phyloP scores from a whole-genome alignment of 2,113 vertebrate genomes.

The Turnix velox region DNA sequence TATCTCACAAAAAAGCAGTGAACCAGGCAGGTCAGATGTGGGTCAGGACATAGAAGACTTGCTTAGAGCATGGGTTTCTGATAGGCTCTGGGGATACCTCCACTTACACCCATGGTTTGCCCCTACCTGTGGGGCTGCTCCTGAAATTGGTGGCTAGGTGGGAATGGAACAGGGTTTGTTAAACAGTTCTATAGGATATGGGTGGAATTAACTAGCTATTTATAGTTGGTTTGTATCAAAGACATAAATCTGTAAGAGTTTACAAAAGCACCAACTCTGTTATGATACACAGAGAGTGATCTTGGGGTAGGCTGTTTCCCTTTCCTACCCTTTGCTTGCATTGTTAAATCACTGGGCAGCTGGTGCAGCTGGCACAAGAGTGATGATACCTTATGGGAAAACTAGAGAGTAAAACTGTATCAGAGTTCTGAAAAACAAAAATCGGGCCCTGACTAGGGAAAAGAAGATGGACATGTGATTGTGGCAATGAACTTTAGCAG shows the following conservation, averaged over 20 bases:
- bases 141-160: background rate
- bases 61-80: background rate
- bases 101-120: background rate
- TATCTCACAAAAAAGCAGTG: background rate
- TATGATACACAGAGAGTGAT: background rate
- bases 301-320: background rate
- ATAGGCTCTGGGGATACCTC: background rate
- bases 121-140: background rate
- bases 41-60: background rate
- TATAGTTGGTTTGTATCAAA: background rate
- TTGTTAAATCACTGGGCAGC: background rate
- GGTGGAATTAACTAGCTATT: background rate
- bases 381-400: background rate
- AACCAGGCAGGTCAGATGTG: background rate
- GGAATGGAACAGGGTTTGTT: accelerated
- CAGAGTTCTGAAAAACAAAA: background rate
- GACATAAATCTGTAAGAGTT: background rate
- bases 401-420: background rate
- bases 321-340: too few species aligned
- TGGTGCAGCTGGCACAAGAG: background rate
- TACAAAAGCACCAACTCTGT: background rate
- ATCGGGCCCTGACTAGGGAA: background rate
- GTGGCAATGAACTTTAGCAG: background rate
- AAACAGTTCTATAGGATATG: background rate
- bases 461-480: background rate